phyloP scores from a whole-genome alignment of 2,113 vertebrate species.

The Andinoacara biseriatus region DNA sequence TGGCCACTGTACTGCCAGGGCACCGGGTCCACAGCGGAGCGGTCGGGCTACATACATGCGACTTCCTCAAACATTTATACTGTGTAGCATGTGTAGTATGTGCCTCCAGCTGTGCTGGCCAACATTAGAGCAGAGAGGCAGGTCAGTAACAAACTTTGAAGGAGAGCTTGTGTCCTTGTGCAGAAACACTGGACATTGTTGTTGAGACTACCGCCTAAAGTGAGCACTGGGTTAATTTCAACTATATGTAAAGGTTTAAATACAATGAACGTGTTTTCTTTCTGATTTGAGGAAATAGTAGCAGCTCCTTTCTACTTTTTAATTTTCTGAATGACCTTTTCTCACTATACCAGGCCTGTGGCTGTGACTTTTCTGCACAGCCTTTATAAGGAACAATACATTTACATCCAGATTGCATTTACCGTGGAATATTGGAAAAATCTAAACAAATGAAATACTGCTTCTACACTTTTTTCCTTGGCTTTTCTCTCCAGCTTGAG shows the following conservation, averaged over 20 bases:
- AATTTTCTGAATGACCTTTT: background rate
- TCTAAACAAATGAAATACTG: background rate
- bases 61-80: conserved; percentile 37
- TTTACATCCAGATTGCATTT: background rate
- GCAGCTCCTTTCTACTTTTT: background rate
- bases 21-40: conserved; percentile 60
- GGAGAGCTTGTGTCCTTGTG: conserved; percentile 31
- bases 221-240: background rate
- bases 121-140: conserved; percentile 41
- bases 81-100: conserved; percentile 5
- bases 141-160: conserved; percentile 31
- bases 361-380: background rate
- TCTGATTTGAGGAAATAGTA: background rate
- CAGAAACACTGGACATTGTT: conserved; percentile 3
- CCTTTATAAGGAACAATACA: background rate
- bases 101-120: conserved; percentile 27
- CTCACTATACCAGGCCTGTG: background rate
- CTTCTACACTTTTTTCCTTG: background rate
- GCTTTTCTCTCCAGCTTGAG: background rate
- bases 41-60: conserved; percentile 20
- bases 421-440: background rate
- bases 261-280: background rate
- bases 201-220: background rate
- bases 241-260: background rate
- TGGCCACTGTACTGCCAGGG: conserved; percentile 60